phyloP scores from a whole-genome alignment of 2,113 vertebrate genomes.

The Physeter macrocephalus region DNA sequence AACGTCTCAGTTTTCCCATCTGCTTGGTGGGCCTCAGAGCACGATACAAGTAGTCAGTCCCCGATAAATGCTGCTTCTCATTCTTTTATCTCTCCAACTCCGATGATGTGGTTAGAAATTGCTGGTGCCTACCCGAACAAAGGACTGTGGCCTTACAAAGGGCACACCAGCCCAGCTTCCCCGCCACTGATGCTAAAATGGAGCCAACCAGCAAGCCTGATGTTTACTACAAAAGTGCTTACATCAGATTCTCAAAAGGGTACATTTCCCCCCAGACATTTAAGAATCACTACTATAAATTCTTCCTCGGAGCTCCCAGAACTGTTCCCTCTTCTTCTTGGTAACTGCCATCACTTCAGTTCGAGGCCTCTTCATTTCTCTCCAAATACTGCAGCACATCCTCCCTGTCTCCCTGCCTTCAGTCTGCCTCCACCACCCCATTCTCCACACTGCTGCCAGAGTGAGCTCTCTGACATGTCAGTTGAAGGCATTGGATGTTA shows the following conservation, averaged over 20 bases:
- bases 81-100: background rate
- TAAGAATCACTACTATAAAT: background rate
- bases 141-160: background rate
- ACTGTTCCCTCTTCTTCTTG: background rate
- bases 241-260: background rate
- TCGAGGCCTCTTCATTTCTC: background rate
- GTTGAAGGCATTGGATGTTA: background rate
- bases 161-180: background rate
- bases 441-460: accelerated
- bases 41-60: accelerated
- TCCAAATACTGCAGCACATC: background rate
- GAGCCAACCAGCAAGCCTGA: background rate
- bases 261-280: accelerated
- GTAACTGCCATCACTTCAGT: background rate
- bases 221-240: background rate
- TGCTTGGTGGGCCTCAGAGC: background rate
- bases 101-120: background rate
- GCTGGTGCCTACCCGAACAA: background rate
- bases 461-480: background rate
- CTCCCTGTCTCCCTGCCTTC: background rate
- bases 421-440: accelerated
- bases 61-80: background rate
- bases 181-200: background rate
- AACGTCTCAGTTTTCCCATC: background rate
- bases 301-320: background rate